These are phyloP conservation scores for Darevskia mixta DNA, from an alignment of 2,797 vertebrate genomes.

Conservation along the genomic window DNA sequence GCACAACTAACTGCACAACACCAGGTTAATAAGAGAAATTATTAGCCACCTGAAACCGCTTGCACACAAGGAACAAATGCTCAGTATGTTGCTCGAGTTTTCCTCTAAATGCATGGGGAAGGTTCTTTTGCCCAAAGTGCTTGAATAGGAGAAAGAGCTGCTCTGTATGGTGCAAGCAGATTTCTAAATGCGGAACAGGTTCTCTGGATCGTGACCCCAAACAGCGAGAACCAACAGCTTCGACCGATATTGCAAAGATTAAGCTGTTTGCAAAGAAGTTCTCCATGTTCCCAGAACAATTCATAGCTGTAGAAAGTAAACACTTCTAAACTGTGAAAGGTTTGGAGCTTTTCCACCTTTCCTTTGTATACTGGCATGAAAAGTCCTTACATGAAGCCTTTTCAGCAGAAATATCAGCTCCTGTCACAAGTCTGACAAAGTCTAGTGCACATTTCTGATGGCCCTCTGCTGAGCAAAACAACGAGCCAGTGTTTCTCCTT, in stretches of 20 bases:
- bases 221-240: constrained; percentile 26
- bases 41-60: background rate
- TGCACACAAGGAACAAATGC: background rate
- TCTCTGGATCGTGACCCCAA: background rate
- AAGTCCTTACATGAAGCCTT: constrained; percentile 43
- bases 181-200: constrained; percentile 17
- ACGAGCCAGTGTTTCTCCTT: constrained; percentile 64
- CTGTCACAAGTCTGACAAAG: constrained; percentile 51
- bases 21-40: background rate
- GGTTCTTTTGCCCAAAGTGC: background rate
- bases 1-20: background rate
- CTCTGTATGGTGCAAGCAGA: background rate
- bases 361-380: constrained; percentile 63
- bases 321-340: constrained; percentile 58
- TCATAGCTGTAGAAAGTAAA: constrained; percentile 67
- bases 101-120: background rate
- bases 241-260: constrained; percentile 43
- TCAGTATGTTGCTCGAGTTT: background rate
- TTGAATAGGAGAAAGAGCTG: background rate
- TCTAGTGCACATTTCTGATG: constrained; percentile 51
- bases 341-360: constrained; percentile 76
- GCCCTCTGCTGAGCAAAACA: constrained; percentile 63
- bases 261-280: constrained; percentile 65
- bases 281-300: constrained; percentile 51
- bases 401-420: constrained; percentile 51